phyloP scores from a whole-genome alignment of 2,888 invertebrate species.

The Celastrina argiolus region DNA sequence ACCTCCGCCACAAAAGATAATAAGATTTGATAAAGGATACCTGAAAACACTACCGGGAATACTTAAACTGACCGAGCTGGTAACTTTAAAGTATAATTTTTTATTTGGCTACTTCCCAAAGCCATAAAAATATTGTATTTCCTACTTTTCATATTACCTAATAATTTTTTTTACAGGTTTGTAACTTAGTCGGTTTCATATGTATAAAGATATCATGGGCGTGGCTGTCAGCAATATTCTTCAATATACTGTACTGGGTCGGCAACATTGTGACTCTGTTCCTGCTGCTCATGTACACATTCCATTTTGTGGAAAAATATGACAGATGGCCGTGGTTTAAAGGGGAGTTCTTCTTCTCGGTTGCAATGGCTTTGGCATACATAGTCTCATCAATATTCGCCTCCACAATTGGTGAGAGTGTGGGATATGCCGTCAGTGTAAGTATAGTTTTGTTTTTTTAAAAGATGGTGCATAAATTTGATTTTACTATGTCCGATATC shows the following conservation, averaged over 20 bases:
- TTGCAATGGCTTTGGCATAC: constrained; percentile 82
- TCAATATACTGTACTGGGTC: constrained; percentile 87
- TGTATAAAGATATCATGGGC: constrained; percentile 83
- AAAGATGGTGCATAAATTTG: no score
- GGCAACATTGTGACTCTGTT: constrained; percentile 88
- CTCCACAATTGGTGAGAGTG: constrained; percentile 76
- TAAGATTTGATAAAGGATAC: constrained; percentile 85
- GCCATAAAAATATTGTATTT: background rate
- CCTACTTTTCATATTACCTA: background rate
- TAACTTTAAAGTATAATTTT: constrained; percentile 60
- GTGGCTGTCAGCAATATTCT: constrained; percentile 83
- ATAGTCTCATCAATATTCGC: constrained; percentile 86
- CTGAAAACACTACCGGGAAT: constrained; percentile 84
- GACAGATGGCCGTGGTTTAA: constrained; percentile 90
- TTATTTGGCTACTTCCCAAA: background rate
- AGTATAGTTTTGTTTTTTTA: constrained; percentile 49
- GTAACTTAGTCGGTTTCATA: constrained; percentile 88
- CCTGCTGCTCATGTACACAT: constrained; percentile 85
- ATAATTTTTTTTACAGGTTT: constrained; percentile 67
- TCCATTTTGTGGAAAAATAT: constrained; percentile 90
- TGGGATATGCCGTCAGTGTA: constrained; percentile 85
- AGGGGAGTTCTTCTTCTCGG: constrained; percentile 86
- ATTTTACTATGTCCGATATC: no score
- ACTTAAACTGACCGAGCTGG: constrained; percentile 85
- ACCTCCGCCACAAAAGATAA: constrained; percentile 78